Evolutionary conservation across 92 coral and sea anemone genomes (phyloP).

Genomic region (Plumapathes pennacea): DNA sequence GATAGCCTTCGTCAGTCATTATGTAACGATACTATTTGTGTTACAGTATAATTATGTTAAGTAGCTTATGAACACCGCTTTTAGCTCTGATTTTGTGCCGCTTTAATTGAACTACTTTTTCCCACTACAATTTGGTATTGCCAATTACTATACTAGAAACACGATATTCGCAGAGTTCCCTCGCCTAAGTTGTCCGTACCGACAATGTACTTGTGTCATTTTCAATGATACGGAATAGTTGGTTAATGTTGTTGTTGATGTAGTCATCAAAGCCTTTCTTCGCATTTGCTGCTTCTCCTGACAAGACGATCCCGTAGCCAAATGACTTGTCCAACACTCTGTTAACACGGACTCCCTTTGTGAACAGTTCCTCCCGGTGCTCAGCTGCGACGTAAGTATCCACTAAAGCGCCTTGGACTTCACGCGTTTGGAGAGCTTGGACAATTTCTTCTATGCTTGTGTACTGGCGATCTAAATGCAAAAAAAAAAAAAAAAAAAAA

Average conservation of each 20-base stretch:
- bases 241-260: constrained; percentile 37
- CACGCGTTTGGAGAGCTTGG: constrained; percentile 43
- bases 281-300: constrained; percentile 47
- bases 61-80: no score
- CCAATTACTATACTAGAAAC: no score
- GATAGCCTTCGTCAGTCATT: no score
- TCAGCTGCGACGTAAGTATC: constrained; percentile 79
- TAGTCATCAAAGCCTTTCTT: constrained; percentile 44
- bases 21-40: no score
- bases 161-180: no score
- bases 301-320: constrained; percentile 69
- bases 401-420: constrained; percentile 70
- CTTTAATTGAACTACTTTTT: no score
- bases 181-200: no score
- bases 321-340: constrained; percentile 38
- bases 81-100: no score
- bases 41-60: no score
- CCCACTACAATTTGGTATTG: no score
- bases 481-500: no score
- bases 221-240: constrained; percentile 31
- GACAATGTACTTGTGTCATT: constrained; percentile 15
- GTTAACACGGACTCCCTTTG: constrained; percentile 36
- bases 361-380: constrained; percentile 53
- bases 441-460: constrained; percentile 42
- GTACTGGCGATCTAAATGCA: constrained; percentile 45